Conservation (phyloP, 2,888 invertebrate genomes). For the Lycocerus yunnanus region DNA sequence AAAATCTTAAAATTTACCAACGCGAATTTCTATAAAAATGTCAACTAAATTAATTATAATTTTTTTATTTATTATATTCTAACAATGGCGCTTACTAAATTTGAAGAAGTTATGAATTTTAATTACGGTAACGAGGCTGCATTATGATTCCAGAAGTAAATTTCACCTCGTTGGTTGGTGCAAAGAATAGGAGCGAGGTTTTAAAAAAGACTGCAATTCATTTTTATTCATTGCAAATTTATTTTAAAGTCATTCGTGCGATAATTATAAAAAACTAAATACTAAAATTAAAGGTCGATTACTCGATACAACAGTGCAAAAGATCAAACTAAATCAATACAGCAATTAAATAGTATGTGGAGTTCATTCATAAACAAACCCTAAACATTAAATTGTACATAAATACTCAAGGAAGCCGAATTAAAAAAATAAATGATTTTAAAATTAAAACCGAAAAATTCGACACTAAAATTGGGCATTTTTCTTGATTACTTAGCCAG, state of each 20-base stretch:
- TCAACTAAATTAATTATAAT: not conserved
- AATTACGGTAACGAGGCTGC: slow-evolving; percentile 13
- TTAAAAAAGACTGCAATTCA: not conserved
- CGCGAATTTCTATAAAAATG: not conserved
- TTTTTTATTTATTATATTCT: not conserved
- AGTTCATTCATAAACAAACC: not conserved
- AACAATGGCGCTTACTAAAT: slow-evolving; percentile 9
- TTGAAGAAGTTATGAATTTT: slow-evolving; percentile 13
- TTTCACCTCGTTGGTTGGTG: not conserved
- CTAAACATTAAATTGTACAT: not conserved
- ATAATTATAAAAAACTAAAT: not conserved
- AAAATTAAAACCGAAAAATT: not conserved
- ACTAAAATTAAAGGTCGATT: no score
- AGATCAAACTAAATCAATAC: no score
- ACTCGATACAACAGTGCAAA: no score
- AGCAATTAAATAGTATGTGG: no score
- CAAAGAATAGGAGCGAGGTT: not conserved
- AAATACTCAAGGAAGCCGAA: not conserved
- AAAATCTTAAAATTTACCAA: not conserved
- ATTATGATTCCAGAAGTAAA: not conserved
- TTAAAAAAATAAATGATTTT: not conserved
- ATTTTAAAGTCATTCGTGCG: not conserved
- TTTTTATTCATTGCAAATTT: not conserved
- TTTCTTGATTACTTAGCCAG: not conserved
- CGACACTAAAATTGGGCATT: not conserved